These are phyloP conservation scores for Drosophila rubida DNA, from an alignment of 2,888 invertebrate species.

Conservation along the genomic window DNA sequence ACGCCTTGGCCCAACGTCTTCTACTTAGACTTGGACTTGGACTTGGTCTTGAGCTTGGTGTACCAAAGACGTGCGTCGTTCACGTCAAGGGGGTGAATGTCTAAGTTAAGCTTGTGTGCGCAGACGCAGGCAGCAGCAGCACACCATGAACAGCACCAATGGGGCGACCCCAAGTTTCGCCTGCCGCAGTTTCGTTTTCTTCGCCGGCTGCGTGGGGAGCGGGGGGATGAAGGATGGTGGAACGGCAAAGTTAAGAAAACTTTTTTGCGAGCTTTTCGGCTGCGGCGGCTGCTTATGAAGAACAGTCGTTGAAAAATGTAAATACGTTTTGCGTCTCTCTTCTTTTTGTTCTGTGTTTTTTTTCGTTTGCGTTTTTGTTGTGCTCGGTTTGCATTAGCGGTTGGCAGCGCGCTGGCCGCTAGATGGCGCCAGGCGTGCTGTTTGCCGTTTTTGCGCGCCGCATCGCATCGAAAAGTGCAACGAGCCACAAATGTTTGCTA, in stretches of 20 bases:
- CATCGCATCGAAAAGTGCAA: slow-evolving; percentile 51
- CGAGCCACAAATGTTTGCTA: slow-evolving; percentile 64
- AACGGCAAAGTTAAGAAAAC: slow-evolving; percentile 69
- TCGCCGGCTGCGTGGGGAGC: slow-evolving; percentile 3
- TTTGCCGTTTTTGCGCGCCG: slow-evolving; percentile 7
- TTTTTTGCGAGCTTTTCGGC: slow-evolving; percentile 63
- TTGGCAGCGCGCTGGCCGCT: slow-evolving; percentile 18
- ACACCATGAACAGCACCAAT: slow-evolving; percentile 12
- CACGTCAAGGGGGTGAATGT: slow-evolving; percentile 59
- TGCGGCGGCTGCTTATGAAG: background rate
- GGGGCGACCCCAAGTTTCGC: slow-evolving; percentile 51
- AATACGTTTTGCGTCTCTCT: slow-evolving; percentile 1
- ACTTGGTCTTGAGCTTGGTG: background rate
- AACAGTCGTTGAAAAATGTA: background rate
- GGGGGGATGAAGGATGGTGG: background rate
- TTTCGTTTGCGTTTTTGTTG: slow-evolving; percentile 10
- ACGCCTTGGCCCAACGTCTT: slow-evolving; percentile 58
- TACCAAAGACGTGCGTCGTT: background rate
- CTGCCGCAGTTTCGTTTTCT: slow-evolving; percentile 23
- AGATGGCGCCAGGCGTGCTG: slow-evolving; percentile 70
- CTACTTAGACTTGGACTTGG: slow-evolving; percentile 39
- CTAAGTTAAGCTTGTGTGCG: slow-evolving; percentile 57
- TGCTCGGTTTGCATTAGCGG: slow-evolving; percentile 4
- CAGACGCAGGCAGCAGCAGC: slow-evolving; percentile 48
- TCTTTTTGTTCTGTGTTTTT: slow-evolving; percentile 38